These are phyloP conservation scores for Drosophila ananassae DNA, from an alignment of 1,140 invertebrate species.

Conservation along the genomic window DNA sequence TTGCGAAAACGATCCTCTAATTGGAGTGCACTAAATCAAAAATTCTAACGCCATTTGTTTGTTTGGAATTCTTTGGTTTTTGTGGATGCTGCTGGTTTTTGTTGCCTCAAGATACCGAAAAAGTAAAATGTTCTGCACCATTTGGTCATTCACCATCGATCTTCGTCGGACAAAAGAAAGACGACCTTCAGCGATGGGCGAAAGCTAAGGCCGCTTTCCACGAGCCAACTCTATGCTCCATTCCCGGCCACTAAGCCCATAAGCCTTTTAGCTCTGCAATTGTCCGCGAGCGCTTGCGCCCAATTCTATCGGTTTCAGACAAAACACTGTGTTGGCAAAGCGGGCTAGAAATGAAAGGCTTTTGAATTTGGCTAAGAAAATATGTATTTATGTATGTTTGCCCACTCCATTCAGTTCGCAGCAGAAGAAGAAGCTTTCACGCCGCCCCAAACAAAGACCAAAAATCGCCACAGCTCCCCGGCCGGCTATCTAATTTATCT, in stretches of 20 bases:
- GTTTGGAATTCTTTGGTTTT: conserved; percentile 21
- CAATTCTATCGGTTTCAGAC: conserved; percentile 68
- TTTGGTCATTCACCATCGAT: conserved; percentile 45
- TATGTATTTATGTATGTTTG: conserved; percentile 28
- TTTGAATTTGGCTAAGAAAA: conserved; percentile 61
- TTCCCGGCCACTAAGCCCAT: conserved; percentile 55
- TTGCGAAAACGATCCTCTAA: conserved; percentile 32
- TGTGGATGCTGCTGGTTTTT: neutral
- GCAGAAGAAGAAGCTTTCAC: conserved; percentile 65
- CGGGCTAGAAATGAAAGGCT: conserved; percentile 69
- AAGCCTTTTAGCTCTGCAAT: conserved; percentile 81
- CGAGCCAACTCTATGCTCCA: conserved; percentile 5
- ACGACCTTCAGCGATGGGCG: conserved; percentile 70
- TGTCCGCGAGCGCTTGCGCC: conserved; percentile 59
- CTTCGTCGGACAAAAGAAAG: conserved; percentile 31
- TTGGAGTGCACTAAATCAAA: conserved; percentile 46
- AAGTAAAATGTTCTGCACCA: conserved; percentile 43
- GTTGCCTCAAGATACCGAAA: conserved; percentile 36
- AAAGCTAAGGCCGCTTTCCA: conserved; percentile 74
- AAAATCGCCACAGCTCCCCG: conserved; percentile 8
- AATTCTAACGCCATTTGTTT: conserved; percentile 39
- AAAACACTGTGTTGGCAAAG: conserved; percentile 44
- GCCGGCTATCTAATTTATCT: conserved; percentile 67
- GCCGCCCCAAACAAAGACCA: conserved; percentile 56
- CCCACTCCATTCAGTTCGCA: conserved; percentile 10